Percentiles rank a stretch among this genome's conserved stretches.
Conservation (phyloP, 2,113 vertebrate species). For the Amblyopsis rosae region DNA sequence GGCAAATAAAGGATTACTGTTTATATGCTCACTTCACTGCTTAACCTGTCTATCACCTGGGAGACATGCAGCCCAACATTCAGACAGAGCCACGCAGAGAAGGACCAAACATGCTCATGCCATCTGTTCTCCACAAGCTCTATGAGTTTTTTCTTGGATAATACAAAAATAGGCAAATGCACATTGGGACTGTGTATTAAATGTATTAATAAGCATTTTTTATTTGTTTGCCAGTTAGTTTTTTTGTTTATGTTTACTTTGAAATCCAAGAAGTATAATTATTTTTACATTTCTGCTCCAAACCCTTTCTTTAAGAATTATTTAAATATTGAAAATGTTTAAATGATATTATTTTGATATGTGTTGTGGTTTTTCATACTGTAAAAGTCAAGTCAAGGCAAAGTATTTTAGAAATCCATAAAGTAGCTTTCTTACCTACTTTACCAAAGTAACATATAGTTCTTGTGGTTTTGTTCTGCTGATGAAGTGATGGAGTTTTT, state of each 20-base stretch:
- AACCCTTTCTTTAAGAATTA: conserved; percentile 5
- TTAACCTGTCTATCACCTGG: conserved; percentile 66
- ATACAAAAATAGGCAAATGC: conserved; percentile 70
- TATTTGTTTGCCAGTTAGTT: conserved; percentile 11
- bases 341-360: too few species aligned
- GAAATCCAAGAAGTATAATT: conserved; percentile 21
- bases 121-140: conserved; percentile 48
- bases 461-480: conserved; percentile 49
- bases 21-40: conserved; percentile 70
- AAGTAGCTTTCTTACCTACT: neutral
- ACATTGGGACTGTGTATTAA: conserved; percentile 61
- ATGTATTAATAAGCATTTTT: conserved; percentile 51
- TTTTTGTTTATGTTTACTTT: conserved; percentile 43
- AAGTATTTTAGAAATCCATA: neutral
- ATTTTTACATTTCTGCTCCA: conserved; percentile 12
- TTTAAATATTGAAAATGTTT: neutral
- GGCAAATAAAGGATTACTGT: conserved; percentile 76
- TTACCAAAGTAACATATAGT: neutral
- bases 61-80: conserved; percentile 55
- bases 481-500: conserved; percentile 48
- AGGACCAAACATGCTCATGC: conserved; percentile 66
- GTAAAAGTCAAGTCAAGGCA: neutral
- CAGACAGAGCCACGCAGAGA: conserved; percentile 8
- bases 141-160: conserved; percentile 60
- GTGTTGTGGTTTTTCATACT: too few species aligned